Conservation (phyloP, 2,797 vertebrate species). For the Silurus lanzhouensis region DNA sequence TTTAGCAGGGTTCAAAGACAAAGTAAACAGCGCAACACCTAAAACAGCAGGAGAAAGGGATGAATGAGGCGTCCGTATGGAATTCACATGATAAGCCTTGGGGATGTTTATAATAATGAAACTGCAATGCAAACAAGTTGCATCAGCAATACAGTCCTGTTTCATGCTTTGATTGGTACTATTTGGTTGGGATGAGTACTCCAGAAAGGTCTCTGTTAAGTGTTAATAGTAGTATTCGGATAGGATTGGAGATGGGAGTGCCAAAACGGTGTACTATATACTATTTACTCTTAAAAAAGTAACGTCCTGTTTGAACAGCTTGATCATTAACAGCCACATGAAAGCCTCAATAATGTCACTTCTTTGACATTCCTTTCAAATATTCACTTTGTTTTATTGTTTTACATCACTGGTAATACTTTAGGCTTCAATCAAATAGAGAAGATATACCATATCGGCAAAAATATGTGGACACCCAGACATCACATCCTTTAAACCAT, state of each 20-base stretch:
- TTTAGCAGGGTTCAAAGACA: slow-evolving; percentile 15
- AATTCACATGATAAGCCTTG: background rate
- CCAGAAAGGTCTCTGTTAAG: background rate
- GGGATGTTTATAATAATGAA: slow-evolving; percentile 9
- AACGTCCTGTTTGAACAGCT: background rate
- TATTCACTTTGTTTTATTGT: background rate
- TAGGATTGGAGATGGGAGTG: background rate
- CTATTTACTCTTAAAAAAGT: background rate
- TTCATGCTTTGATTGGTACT: background rate
- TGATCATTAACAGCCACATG: background rate
- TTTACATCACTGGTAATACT: background rate
- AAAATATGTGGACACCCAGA: too few relatives aligned
- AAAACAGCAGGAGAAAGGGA: slow-evolving; percentile 5
- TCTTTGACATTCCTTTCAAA: background rate
- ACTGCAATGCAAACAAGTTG: background rate
- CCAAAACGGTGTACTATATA: background rate
- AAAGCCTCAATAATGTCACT: background rate
- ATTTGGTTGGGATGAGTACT: background rate
- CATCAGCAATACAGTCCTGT: background rate
- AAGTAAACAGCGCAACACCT: slow-evolving; percentile 34
- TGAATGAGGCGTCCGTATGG: slow-evolving; percentile 8
- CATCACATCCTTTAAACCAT: background rate
- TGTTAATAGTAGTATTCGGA: background rate
- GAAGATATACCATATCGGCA: background rate
- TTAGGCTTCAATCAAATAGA: too few relatives aligned